Base-by-base conservation (phyloP, 2,797 vertebrate species). In the Podargus strigoides region DNA sequence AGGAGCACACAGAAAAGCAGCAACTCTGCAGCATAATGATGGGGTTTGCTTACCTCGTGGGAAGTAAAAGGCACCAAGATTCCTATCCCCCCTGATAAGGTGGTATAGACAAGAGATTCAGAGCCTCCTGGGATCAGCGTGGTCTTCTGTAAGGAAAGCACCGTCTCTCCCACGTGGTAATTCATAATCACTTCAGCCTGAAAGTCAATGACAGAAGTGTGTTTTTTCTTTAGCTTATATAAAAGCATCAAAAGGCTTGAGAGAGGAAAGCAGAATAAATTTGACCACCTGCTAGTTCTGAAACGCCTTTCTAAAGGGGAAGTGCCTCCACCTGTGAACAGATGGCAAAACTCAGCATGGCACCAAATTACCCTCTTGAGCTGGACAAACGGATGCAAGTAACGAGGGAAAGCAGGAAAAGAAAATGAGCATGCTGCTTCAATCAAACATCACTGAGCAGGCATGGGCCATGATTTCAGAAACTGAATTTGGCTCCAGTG, bases 61-160 rank as follows among this genome's bases (percentile, higher is more conserved):
- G 99, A 99, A 2, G 99, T 99, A 96, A 99, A 99, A 1, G 99
- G 99, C 80, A 99, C 99, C 74, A 99, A 97, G 72, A 99, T 99
- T 75, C 99, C 99, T 49, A 99, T 99, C 60, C 99, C 99, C 52
- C 99, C 99, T 0, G 99, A 99, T 59, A 99, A 96, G 1, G 99
- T 99, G 72, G 99, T 99, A 91, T 99, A 99, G 68, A 99, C 99
- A 58, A 99, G 98, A 1, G 99, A 99, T 90, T 99, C 99, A 0
- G 99, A 99, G 34, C 99, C 99, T 89, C 99, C 99, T 0, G 99
- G 99, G 85, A 99, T 99, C 73, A 99, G 98, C 0, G 99, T 99
- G 73, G 99, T 99, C 97, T 99, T 99, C 98, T 99, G 99, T 19
- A 99, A 98, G 1, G 99, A 99, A 34, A 99, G 97, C 73, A 99